These are phyloP conservation scores for Leptinotarsa defecta DNA, from an alignment of 1,140 invertebrate species.

Conservation along the genomic window DNA sequence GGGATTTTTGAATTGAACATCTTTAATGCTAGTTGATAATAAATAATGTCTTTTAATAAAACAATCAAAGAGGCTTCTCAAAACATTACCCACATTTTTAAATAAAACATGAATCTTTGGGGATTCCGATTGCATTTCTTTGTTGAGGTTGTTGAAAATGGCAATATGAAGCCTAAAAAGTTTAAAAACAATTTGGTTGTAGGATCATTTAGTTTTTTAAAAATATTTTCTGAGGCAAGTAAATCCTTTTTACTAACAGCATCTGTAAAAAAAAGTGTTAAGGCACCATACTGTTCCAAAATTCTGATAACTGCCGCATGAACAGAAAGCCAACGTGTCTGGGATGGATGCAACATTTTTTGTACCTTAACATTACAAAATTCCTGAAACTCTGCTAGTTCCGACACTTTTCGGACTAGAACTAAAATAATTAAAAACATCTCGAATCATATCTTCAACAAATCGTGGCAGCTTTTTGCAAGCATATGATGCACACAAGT, in stretches of 20 bases:
- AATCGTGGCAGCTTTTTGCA: slow-evolving; percentile 37
- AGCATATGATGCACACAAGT: slow-evolving; percentile 49
- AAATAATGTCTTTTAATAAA: slow-evolving; percentile 1
- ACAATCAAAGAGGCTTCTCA: not conserved
- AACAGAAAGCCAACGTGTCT: slow-evolving; percentile 46
- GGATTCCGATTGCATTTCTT: not conserved
- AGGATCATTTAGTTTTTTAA: not conserved
- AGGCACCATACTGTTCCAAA: slow-evolving; percentile 51
- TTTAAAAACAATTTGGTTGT: slow-evolving; percentile 4
- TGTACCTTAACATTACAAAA: slow-evolving; percentile 46
- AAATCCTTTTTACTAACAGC: slow-evolving; percentile 23
- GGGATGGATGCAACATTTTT: slow-evolving; percentile 41
- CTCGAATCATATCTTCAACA: slow-evolving; percentile 39
- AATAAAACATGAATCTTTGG: not conserved
- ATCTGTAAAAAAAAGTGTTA: slow-evolving; percentile 51
- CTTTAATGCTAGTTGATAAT: not conserved
- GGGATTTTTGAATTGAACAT: not conserved
- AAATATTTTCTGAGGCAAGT: not conserved
- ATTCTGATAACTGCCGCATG: slow-evolving; percentile 50
- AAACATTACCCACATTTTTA: not conserved
- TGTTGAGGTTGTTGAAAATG: not conserved
- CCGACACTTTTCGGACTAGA: slow-evolving; percentile 43
- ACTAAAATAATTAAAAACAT: slow-evolving; percentile 44
- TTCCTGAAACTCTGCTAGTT: slow-evolving; percentile 44
- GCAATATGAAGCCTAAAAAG: slow-evolving; percentile 2